Conservation (phyloP, 2,888 invertebrate species). For the Ophioninae sp. region DNA sequence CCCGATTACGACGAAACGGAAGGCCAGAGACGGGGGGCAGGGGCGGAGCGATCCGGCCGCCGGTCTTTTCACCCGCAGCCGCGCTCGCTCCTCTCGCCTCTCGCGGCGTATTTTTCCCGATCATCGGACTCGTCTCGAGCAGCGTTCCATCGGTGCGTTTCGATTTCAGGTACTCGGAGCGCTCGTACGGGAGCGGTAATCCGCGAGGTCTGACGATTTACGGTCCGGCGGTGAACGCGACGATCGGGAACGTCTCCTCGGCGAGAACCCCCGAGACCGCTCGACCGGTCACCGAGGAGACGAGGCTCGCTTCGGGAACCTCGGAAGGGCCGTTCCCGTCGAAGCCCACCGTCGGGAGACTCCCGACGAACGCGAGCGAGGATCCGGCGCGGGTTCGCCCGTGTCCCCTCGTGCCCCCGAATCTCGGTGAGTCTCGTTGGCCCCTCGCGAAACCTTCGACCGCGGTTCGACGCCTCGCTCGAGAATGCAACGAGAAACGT, state of each 20-base stretch:
- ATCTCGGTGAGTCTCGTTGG: constrained; percentile 83
- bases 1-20: background rate
- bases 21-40: background rate
- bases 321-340: constrained; percentile 64
- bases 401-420: constrained; percentile 85
- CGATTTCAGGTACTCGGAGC: constrained; percentile 74
- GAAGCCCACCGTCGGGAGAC: constrained; percentile 50
- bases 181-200: constrained; percentile 72
- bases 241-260: constrained; percentile 65
- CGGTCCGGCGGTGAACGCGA: constrained; percentile 70
- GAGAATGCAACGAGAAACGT: background rate
- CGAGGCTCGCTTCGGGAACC: constrained; percentile 67
- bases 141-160: no score
- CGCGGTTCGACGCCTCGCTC: no score
- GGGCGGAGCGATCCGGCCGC: background rate
- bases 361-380: constrained; percentile 71
- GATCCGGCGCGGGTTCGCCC: constrained; percentile 75
- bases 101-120: background rate
- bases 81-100: background rate
- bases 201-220: constrained; percentile 78
- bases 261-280: constrained; percentile 64
- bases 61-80: background rate
- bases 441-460: no score
- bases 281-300: constrained; percentile 56
- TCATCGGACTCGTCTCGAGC: no score